Percentiles rank a stretch among this genome's conserved stretches.
Evolutionary conservation across 2,888 invertebrate genomes (phyloP).

Genomic region (Thyatira batis): DNA sequence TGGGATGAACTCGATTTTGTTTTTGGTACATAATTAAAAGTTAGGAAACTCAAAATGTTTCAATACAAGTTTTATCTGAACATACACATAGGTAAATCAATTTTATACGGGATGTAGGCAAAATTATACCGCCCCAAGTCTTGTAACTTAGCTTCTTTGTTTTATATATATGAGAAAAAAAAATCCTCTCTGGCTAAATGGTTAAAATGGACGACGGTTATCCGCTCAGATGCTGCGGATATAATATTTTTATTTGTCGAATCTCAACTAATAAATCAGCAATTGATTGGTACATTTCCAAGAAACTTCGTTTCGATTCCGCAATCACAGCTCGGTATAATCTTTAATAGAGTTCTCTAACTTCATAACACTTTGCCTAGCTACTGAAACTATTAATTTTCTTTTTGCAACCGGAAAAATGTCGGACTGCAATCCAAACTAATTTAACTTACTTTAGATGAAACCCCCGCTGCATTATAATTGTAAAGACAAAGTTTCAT

Average conservation of each 20-base stretch:
- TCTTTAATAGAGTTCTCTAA: conserved; percentile 61
- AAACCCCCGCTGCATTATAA: conserved; percentile 19
- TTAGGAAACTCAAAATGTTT: no score
- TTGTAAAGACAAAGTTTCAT: conserved; percentile 9
- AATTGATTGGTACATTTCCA: conserved; percentile 31
- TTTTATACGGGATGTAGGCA: conserved; percentile 14
- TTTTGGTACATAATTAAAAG: background rate
- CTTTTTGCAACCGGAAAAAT: conserved; percentile 54
- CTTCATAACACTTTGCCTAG: conserved; percentile 52
- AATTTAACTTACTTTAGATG: conserved; percentile 33
- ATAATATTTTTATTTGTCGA: conserved; percentile 6
- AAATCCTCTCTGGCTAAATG: no score
- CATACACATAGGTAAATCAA: no score
- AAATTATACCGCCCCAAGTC: no score
- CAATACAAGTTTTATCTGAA: no score
- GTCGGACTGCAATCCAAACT: conserved; percentile 44
- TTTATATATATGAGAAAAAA: no score
- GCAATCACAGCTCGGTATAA: conserved; percentile 38
- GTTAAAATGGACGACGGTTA: no score
- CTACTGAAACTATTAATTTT: conserved; percentile 62
- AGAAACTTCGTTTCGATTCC: conserved; percentile 29
- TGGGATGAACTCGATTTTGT: background rate
- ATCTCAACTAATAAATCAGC: conserved; percentile 16
- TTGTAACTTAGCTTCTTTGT: no score
- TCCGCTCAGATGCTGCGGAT: no score